phyloP scores from a whole-genome alignment of 37 sponge, comb jelly and placozoan species.

The Cliona cf. orientalis region DNA sequence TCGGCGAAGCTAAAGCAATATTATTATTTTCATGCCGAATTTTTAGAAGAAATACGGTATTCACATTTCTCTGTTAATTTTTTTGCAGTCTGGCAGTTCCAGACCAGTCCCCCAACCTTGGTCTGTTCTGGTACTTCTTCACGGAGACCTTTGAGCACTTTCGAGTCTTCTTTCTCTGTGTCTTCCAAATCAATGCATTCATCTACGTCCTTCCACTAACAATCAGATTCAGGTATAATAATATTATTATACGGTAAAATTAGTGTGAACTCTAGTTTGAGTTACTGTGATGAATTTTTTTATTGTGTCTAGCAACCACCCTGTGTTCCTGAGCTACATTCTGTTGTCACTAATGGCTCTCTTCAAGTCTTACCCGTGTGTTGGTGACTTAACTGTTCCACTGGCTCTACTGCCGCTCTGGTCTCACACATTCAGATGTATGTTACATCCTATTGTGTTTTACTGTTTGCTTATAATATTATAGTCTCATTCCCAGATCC shows the following conservation, averaged over 20 bases:
- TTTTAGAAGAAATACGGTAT: too few species aligned
- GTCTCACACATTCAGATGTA: conserved; percentile 89
- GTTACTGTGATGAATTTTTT: not conserved
- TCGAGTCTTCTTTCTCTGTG: conserved; percentile 90
- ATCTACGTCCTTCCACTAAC: conserved; percentile 75
- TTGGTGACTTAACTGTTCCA: conserved; percentile 88
- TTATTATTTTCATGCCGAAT: too few species aligned
- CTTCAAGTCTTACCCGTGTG: conserved; percentile 96
- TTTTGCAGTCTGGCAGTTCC: conserved; percentile 64
- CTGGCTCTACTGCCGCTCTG: conserved; percentile 89
- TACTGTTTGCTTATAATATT: too few species aligned
- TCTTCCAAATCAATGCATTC: conserved; percentile 96
- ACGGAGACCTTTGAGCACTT: conserved; percentile 97
- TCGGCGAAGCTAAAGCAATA: too few species aligned
- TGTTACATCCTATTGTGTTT: too few species aligned
- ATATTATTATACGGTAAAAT: not conserved
- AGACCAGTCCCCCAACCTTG: conserved; percentile 94
- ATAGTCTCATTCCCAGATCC: too few species aligned
- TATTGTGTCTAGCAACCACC: conserved; percentile 65
- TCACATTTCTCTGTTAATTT: too few species aligned
- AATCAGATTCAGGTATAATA: conserved; percentile 72
- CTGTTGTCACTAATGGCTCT: conserved; percentile 76
- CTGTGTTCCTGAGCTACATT: conserved; percentile 79
- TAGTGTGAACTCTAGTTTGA: not conserved
- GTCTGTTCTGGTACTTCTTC: conserved; percentile 99